A percentile compares a stretch with the other conserved stretches of the same genome.
Evolutionary conservation across 2,797 vertebrate genomes (phyloP).

Genomic region (Hirundo rustica): DNA sequence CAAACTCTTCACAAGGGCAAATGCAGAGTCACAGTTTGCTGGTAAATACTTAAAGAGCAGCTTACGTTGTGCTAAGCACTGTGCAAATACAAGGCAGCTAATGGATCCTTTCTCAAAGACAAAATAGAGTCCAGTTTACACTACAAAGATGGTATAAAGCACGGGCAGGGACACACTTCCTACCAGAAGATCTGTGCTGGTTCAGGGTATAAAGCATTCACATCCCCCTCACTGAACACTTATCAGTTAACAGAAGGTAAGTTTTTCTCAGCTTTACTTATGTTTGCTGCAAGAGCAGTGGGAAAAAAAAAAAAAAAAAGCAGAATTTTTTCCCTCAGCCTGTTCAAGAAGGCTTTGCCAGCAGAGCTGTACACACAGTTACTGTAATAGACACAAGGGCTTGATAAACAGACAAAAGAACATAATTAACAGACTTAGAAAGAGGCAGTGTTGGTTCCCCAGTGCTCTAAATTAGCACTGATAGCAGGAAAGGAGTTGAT

Average conservation of each 20-base stretch:
- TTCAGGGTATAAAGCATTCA: background rate
- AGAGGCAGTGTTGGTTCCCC: background rate
- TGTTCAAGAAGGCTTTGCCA: background rate
- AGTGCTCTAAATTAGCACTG: background rate
- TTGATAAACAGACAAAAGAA: background rate
- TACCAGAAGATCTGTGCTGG: background rate
- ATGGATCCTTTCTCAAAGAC: conserved; percentile 14
- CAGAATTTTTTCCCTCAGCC: background rate
- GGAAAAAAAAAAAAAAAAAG: background rate
- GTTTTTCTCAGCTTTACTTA: background rate
- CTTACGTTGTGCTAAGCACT: background rate
- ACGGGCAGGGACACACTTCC: background rate
- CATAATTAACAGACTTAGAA: background rate
- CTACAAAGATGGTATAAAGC: background rate
- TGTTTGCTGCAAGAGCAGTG: background rate
- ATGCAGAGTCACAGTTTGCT: background rate
- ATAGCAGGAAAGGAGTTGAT: background rate
- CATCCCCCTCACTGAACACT: background rate
- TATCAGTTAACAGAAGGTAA: background rate
- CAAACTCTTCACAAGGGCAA: background rate
- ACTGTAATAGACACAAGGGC: background rate
- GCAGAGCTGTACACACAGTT: background rate
- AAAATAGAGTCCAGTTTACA: background rate
- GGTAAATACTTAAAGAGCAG: background rate
- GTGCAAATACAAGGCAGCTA: background rate